phyloP scores from a whole-genome alignment of 2,113 vertebrate genomes.

The Myotis brandtii region DNA sequence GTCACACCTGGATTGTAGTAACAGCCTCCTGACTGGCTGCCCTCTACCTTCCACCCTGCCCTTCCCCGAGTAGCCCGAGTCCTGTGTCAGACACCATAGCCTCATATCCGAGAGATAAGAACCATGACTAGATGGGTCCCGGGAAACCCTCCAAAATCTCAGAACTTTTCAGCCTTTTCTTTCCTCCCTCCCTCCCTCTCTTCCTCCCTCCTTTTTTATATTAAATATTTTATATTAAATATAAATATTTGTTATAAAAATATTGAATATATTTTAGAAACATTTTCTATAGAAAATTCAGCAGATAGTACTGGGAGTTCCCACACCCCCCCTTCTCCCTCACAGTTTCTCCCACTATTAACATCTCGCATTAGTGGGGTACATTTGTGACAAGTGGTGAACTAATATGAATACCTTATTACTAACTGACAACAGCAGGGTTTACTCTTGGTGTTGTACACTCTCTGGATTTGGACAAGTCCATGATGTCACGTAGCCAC shows the following conservation, averaged over 20 bases:
- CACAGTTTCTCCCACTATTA: not conserved
- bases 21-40: not conserved
- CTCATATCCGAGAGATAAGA: fast-evolving
- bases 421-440: too few relatives aligned
- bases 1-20: not conserved
- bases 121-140: not conserved
- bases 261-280: not conserved
- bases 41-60: not conserved
- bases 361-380: not conserved
- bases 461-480: not conserved
- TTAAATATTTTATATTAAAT: too few relatives aligned
- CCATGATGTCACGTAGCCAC: too few relatives aligned
- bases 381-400: not conserved
- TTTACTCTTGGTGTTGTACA: not conserved
- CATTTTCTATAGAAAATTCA: too few relatives aligned
- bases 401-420: not conserved
- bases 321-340: not conserved
- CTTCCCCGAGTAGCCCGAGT: not conserved
- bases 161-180: not conserved
- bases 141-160: too few relatives aligned
- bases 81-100: not conserved
- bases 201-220: not conserved
- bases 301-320: not conserved
- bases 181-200: not conserved
- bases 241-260: not conserved